These are phyloP conservation scores for Toxotes chatareus DNA, from an alignment of 2,113 vertebrate genomes.

Conservation along the genomic window DNA sequence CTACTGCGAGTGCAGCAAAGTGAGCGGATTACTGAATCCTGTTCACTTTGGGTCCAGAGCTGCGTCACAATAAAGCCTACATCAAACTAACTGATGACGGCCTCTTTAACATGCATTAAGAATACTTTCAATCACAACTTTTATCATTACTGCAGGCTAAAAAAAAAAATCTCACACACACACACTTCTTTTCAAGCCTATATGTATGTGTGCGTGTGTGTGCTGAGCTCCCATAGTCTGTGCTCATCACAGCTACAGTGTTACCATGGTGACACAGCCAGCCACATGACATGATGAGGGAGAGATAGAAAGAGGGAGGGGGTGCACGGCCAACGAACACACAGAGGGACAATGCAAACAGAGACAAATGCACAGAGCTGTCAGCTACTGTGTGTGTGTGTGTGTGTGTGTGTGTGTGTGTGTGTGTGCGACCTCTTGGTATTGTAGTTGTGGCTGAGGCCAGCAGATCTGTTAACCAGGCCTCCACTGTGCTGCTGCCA, in stretches of 20 bases:
- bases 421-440: conserved; percentile 20
- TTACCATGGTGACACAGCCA: conserved; percentile 62
- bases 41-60: neutral
- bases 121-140: neutral
- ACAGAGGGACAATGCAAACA: conserved; percentile 58
- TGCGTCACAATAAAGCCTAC: neutral
- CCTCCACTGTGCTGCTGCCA: conserved; percentile 29
- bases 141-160: neutral
- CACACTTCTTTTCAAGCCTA: neutral
- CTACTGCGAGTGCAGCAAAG: neutral
- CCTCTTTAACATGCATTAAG: neutral
- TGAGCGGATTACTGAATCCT: neutral
- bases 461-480: conserved; percentile 60
- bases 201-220: neutral
- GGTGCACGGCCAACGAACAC: conserved; percentile 30
- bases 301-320: conserved; percentile 18
- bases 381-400: conserved; percentile 15
- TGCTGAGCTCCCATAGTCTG: conserved; percentile 31
- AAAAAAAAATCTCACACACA: neutral
- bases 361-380: conserved; percentile 50
- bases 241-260: conserved; percentile 47
- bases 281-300: conserved; percentile 53
- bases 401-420: neutral
- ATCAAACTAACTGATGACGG: neutral
- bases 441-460: conserved; percentile 66